These are phyloP conservation scores for Bimastos eiseni DNA, from an alignment of 2,888 invertebrate species.

Conservation along the genomic window DNA sequence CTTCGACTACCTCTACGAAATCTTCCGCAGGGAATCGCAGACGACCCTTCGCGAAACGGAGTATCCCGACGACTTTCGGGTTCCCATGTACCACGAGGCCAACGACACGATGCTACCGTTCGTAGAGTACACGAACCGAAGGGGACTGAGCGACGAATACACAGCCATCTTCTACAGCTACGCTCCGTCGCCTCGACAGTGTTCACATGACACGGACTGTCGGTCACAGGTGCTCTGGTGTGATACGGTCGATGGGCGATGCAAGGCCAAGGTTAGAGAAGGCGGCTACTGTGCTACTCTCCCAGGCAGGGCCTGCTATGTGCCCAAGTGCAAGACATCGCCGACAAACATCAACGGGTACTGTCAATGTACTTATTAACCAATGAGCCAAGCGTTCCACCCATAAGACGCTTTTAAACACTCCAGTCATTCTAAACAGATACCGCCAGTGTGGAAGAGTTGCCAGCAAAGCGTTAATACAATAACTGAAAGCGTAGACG, in stretches of 20 bases:
- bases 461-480: too few species aligned
- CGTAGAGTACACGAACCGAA: not conserved
- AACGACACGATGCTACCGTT: conserved; percentile 35
- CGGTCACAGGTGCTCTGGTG: conserved; percentile 36
- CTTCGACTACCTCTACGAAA: conserved; percentile 59
- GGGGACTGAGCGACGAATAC: conserved; percentile 35
- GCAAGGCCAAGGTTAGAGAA: conserved; percentile 36
- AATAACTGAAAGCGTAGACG: too few species aligned
- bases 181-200: conserved; percentile 29
- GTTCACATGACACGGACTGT: conserved; percentile 30
- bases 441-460: too few species aligned
- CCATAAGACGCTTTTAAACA: too few species aligned
- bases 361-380: too few species aligned
- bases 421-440: too few species aligned
- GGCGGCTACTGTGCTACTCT: conserved; percentile 33
- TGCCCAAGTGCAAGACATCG: not conserved
- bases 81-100: not conserved
- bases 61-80: not conserved
- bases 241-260: conserved; percentile 28
- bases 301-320: conserved; percentile 35
- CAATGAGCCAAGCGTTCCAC: too few species aligned
- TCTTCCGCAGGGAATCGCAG: conserved; percentile 24
- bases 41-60: not conserved
- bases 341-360: too few species aligned
- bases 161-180: conserved; percentile 35